phyloP scores from a whole-genome alignment of 2,113 vertebrate species.

The Oxyura jamaicensis region DNA sequence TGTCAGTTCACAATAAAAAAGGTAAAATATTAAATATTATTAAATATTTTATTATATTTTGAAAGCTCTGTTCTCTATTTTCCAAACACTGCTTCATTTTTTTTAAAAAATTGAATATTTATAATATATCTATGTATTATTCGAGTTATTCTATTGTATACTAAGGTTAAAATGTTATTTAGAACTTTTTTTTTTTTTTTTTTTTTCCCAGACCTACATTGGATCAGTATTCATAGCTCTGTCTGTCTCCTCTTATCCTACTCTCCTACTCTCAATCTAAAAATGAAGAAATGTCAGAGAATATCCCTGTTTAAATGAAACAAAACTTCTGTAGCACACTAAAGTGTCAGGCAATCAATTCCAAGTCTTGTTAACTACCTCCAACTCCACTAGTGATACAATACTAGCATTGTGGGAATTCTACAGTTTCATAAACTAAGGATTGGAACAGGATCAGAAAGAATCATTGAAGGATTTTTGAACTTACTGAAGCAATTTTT shows the following conservation, averaged over 20 bases:
- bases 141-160: not conserved
- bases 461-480: not conserved
- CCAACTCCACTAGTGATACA: not conserved
- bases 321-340: not conserved
- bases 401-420: not conserved
- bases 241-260: not conserved
- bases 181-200: not conserved
- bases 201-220: not conserved
- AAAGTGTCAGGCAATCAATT: not conserved
- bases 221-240: not conserved
- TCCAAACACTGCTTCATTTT: not conserved
- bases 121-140: not conserved
- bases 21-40: not conserved
- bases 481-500: not conserved
- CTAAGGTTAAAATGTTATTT: not conserved
- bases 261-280: not conserved
- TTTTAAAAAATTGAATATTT: not conserved
- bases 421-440: not conserved
- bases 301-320: not conserved
- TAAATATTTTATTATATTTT: not conserved
- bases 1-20: not conserved
- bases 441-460: not conserved
- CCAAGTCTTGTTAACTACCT: not conserved
- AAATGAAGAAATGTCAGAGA: not conserved
- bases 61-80: not conserved